Evolutionary conservation across 2,888 invertebrate species (phyloP).

Genomic region (Drosophila lacicola): DNA sequence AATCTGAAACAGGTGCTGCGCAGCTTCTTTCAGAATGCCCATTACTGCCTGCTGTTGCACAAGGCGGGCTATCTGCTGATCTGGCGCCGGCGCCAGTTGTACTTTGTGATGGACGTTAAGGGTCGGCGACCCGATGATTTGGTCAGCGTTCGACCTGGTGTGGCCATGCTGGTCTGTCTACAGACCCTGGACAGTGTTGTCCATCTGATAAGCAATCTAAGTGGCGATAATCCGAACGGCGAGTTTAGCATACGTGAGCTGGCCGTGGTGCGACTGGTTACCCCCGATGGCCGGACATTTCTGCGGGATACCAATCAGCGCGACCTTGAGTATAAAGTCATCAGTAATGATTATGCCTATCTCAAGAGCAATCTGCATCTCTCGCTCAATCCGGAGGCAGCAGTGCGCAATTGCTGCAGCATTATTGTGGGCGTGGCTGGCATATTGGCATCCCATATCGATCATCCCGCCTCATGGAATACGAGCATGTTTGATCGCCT

Average conservation of each 20-base stretch:
- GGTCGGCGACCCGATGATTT: constrained; percentile 64
- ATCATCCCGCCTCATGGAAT: constrained; percentile 82
- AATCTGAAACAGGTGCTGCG: constrained; percentile 47
- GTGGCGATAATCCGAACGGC: constrained; percentile 47
- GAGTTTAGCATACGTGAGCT: constrained; percentile 76
- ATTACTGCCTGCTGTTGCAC: constrained; percentile 73
- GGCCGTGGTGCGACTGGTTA: constrained; percentile 69
- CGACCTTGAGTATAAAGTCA: constrained; percentile 67
- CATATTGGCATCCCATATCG: constrained; percentile 81
- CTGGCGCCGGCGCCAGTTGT: constrained; percentile 75
- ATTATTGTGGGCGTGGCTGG: constrained; percentile 74
- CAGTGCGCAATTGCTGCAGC: constrained; percentile 72
- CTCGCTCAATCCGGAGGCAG: constrained; percentile 61
- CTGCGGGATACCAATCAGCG: constrained; percentile 60
- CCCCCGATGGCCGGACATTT: constrained; percentile 69
- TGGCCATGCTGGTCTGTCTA: constrained; percentile 75
- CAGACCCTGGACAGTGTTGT: constrained; percentile 70
- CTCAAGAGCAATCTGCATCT: constrained; percentile 75
- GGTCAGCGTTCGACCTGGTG: constrained; percentile 45
- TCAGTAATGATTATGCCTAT: constrained; percentile 79
- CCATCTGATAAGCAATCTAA: constrained; percentile 67
- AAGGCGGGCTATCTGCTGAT: constrained; percentile 71
- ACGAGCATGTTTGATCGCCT: constrained; percentile 75
- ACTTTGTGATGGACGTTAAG: constrained; percentile 80
- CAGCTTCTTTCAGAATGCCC: constrained; percentile 71